Conservation (phyloP, 2,113 vertebrate species). For the Chloebia gouldiae region DNA sequence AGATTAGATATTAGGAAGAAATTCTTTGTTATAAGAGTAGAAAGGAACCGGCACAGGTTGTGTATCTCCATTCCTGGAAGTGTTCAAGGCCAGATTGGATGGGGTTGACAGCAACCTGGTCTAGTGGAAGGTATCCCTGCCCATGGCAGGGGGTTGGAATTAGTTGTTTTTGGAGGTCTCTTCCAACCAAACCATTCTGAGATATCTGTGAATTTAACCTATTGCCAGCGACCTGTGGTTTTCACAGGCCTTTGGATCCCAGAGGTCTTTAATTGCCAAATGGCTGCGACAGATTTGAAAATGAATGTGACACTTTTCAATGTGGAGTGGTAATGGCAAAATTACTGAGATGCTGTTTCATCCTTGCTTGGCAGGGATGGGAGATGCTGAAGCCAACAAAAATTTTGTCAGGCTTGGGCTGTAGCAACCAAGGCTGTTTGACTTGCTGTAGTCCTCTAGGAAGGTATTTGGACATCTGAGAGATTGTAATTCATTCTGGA, state of each 20-base stretch:
- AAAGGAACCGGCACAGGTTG: background rate
- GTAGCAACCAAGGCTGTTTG: background rate
- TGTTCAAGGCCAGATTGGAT: background rate
- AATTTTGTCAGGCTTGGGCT: background rate
- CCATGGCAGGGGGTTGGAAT: background rate
- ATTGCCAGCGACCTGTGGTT: fast-evolving
- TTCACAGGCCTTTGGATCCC: background rate
- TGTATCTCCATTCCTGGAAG: background rate
- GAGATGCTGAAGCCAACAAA: background rate
- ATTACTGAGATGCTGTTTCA: constrained; percentile 3
- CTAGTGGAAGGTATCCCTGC: background rate
- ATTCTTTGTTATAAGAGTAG: background rate
- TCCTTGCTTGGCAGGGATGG: background rate
- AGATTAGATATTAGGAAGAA: background rate
- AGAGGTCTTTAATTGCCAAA: background rate
- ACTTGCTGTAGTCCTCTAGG: background rate
- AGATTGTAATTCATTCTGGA: background rate
- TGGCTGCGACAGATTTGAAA: background rate
- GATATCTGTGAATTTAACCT: fast-evolving
- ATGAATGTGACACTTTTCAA: background rate
- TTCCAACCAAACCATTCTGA: background rate
- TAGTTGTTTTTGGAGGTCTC: background rate
- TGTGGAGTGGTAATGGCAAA: background rate
- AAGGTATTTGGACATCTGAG: constrained; percentile 20
- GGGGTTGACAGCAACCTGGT: background rate